Base-by-base conservation (phyloP, 1,140 invertebrate genomes). In the Glomeris maerens region DNA sequence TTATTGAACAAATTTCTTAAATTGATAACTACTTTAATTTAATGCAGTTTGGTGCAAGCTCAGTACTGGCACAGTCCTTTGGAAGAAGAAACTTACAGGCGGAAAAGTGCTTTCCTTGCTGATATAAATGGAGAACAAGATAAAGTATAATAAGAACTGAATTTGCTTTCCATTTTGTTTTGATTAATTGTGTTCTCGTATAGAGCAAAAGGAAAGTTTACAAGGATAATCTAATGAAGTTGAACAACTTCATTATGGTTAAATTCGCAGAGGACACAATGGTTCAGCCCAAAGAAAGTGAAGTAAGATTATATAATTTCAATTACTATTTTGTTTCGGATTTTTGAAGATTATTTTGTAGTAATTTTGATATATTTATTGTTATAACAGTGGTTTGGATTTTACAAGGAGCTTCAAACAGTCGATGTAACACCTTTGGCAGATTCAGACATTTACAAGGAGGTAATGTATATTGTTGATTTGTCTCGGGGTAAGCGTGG, bases 21-120 rank as follows among this genome's bases (percentile, higher is more conserved):
- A 17, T 27, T 14, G 13, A 27, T 14, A 22, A 27, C 10, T 10
- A 27, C 13, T 13, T 47, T 39, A 5, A 13, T 14, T 23, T 51
- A 20, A 50, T 49, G 7, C 52, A 69, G 66, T 7, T 66, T 96
- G 10, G 84, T 94, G 0, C 93, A 96, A 74, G 92, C 93, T 1
- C 83, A 96, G 53, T 99, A 95, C 66, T 99, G 96, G 95, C 94
- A 99, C 64, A 90, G 98, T 75, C 93, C 95, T 0, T 62, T 90
- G 1, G 73, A 90, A 60, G 83, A 90, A 66, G 72, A 78, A 2
- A 68, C 71, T 27, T 98, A 98, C 65, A 76, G 72, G 52, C 62
- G 76, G 3, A 74, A 78, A 27, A 96, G 86, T 65, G 72, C 83
- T 22, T 98, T 98, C 63, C 66, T 99, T 3, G 78, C 92, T 0